Evolutionary conservation across 2,113 vertebrate genomes (phyloP).

Genomic region (Arenaria interpres): DNA sequence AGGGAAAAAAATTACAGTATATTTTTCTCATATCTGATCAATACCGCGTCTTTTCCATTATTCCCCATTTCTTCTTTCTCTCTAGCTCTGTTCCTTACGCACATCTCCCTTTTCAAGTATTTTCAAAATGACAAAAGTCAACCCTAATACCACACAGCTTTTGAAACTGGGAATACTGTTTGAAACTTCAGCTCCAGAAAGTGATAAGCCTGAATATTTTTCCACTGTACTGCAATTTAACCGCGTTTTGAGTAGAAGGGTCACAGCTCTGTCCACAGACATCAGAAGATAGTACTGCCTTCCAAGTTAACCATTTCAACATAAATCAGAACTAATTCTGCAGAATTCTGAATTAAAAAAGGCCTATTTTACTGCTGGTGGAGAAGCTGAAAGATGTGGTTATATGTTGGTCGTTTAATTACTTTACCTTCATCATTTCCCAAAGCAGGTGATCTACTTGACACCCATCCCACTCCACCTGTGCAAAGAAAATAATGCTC

Average conservation of each 20-base stretch:
- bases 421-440: neutral
- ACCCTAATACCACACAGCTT: neutral
- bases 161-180: neutral
- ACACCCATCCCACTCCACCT: neutral
- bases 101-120: neutral
- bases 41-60: neutral
- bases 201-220: neutral
- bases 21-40: neutral
- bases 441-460: neutral
- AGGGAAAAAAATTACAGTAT: neutral
- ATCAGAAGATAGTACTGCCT: neutral
- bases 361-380: neutral
- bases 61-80: neutral
- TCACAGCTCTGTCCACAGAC: neutral
- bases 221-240: neutral
- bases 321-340: neutral
- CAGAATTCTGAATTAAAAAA: neutral
- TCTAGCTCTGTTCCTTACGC: neutral
- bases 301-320: neutral
- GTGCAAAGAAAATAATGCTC: neutral
- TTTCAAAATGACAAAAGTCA: neutral
- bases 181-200: neutral
- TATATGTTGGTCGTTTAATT: neutral
- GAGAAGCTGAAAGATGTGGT: neutral
- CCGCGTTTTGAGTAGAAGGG: neutral